Percentiles rank a stretch among this genome's conserved stretches.
Conservation (phyloP, 1,140 invertebrate species). For the Halictus rubicundus region DNA sequence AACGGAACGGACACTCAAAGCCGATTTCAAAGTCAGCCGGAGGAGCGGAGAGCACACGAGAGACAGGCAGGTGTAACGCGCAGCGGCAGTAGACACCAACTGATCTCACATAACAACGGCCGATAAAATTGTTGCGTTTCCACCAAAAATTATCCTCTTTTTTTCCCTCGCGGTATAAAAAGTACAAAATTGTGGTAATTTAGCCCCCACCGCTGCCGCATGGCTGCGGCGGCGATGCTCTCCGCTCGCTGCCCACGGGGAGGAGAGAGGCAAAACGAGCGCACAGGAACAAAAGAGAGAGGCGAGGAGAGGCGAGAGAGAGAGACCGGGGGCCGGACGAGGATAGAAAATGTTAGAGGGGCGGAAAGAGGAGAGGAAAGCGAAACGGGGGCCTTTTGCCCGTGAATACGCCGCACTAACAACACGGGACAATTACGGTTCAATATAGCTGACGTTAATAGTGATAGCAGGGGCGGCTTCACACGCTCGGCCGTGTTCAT, state of each 20-base stretch:
- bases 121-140: constrained; percentile 80
- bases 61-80: constrained; percentile 75
- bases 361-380: constrained; percentile 40
- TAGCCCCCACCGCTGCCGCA: constrained; percentile 68
- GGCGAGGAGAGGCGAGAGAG: constrained; percentile 23
- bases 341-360: constrained; percentile 39
- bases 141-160: constrained; percentile 79
- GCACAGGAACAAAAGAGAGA: constrained; percentile 31
- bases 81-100: constrained; percentile 76
- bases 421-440: constrained; percentile 69
- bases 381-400: constrained; percentile 52
- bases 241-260: constrained; percentile 54
- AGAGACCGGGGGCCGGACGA: not conserved
- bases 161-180: constrained; percentile 73
- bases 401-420: constrained; percentile 65
- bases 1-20: constrained; percentile 5
- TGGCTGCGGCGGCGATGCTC: constrained; percentile 47
- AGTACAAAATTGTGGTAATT: constrained; percentile 79
- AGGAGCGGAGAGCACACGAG: constrained; percentile 40
- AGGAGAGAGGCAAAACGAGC: constrained; percentile 60
- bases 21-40: constrained; percentile 3
- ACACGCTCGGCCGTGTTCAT: constrained; percentile 43
- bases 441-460: constrained; percentile 68
- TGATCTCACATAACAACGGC: constrained; percentile 78
- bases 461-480: constrained; percentile 57